These are phyloP conservation scores for Sciurus niger DNA, from an alignment of 2,113 vertebrate species.

Conservation along the genomic window DNA sequence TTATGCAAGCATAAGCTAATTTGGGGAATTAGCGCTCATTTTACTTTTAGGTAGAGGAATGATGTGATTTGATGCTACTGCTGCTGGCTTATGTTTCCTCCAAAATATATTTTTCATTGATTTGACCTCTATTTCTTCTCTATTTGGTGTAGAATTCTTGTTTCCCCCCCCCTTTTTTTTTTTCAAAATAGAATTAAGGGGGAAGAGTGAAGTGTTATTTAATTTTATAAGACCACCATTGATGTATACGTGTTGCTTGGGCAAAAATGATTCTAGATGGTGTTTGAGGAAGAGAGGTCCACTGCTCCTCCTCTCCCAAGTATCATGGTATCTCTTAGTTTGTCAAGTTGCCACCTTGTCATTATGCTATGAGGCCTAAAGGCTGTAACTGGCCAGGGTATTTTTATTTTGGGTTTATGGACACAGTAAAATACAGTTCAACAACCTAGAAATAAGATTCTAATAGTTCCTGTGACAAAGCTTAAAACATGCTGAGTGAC, in stretches of 20 bases:
- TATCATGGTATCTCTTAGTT: neutral
- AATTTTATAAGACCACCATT: neutral
- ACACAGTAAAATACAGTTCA: neutral
- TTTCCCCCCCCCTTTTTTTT: neutral
- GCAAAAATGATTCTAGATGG: neutral
- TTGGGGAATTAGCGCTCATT: neutral
- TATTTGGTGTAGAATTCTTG: neutral
- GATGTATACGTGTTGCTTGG: neutral
- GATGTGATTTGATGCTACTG: neutral
- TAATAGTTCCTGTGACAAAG: neutral
- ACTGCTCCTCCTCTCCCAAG: neutral
- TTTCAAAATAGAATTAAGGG: neutral
- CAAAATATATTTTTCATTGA: neutral
- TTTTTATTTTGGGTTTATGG: neutral
- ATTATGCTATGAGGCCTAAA: neutral
- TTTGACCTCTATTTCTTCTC: neutral
- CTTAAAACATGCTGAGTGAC: neutral
- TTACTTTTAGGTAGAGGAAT: neutral
- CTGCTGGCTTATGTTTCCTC: neutral
- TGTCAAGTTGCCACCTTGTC: neutral
- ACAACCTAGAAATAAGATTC: neutral
- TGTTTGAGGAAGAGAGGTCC: neutral
- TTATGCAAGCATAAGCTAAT: neutral
- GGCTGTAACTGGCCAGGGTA: neutral
- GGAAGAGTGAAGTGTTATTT: neutral